Evolutionary conservation across 2,888 invertebrate genomes (phyloP).

Genomic region (Drosophila prostipennis): DNA sequence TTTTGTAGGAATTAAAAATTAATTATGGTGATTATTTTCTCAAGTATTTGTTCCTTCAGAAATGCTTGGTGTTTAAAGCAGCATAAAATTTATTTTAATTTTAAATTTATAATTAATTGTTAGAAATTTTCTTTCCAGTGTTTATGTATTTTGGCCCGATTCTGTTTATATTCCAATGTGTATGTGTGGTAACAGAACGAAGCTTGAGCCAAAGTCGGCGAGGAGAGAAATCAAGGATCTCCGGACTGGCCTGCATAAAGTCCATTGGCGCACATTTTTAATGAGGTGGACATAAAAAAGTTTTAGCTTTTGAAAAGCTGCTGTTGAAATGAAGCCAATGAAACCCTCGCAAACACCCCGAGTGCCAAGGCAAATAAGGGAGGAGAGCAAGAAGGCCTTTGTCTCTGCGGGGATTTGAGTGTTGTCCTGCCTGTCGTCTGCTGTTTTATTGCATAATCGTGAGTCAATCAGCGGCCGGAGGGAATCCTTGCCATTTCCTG

Average conservation of each 20-base stretch:
- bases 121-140: background rate
- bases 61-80: no score
- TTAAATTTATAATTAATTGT: no score
- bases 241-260: slow-evolving; percentile 53
- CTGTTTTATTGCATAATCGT: slow-evolving; percentile 82
- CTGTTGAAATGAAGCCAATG: slow-evolving; percentile 69
- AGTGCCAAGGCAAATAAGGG: slow-evolving; percentile 2
- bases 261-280: slow-evolving; percentile 76
- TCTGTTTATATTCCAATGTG: slow-evolving; percentile 14
- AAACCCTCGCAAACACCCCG: slow-evolving; percentile 37
- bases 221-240: slow-evolving; percentile 26
- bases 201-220: slow-evolving; percentile 23
- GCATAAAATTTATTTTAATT: no score
- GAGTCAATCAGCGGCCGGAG: slow-evolving; percentile 76
- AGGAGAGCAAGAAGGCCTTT: slow-evolving; percentile 9
- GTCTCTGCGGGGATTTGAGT: slow-evolving; percentile 45
- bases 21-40: no score
- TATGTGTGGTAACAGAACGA: slow-evolving; percentile 21
- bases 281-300: slow-evolving; percentile 80
- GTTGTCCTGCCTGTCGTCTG: slow-evolving; percentile 51
- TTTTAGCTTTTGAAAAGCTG: slow-evolving; percentile 74
- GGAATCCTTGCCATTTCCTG: slow-evolving; percentile 17
- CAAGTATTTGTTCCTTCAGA: background rate
- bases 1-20: no score
- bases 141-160: slow-evolving; percentile 4